These are phyloP conservation scores for Hafferia zeledoni DNA, from an alignment of 2,797 vertebrate genomes.

Conservation along the genomic window DNA sequence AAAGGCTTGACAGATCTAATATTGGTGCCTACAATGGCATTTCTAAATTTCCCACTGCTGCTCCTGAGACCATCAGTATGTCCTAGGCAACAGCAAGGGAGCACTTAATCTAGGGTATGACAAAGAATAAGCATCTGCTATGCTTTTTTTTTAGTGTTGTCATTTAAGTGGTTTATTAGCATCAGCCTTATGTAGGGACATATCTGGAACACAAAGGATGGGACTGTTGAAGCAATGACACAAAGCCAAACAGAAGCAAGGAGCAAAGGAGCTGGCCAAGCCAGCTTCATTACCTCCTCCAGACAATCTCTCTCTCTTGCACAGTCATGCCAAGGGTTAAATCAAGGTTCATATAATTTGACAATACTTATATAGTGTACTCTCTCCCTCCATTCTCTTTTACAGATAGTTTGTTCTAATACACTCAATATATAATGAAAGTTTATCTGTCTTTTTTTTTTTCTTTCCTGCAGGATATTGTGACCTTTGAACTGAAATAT, in stretches of 20 bases:
- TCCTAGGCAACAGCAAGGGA: neutral
- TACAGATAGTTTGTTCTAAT: neutral
- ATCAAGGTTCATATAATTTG: neutral
- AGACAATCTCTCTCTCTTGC: neutral
- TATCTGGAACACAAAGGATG: neutral
- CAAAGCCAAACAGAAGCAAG: neutral
- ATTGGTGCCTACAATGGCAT: fast-evolving
- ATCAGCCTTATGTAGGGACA: neutral
- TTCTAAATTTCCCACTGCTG: neutral
- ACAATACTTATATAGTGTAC: neutral
- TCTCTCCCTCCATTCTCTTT: neutral
- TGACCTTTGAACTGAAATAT: constrained; percentile 55
- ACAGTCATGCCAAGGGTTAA: neutral
- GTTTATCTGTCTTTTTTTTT: neutral
- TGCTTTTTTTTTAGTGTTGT: neutral
- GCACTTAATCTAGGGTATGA: neutral
- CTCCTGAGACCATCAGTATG: neutral
- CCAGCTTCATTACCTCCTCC: neutral
- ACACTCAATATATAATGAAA: neutral
- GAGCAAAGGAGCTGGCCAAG: neutral
- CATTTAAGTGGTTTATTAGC: neutral
- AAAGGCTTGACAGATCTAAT: neutral
- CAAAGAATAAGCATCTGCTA: neutral
- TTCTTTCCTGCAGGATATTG: neutral
- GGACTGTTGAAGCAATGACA: neutral